Base-by-base conservation (phyloP, 2,797 vertebrate genomes). In the Phrynocephalus vlangalii region DNA sequence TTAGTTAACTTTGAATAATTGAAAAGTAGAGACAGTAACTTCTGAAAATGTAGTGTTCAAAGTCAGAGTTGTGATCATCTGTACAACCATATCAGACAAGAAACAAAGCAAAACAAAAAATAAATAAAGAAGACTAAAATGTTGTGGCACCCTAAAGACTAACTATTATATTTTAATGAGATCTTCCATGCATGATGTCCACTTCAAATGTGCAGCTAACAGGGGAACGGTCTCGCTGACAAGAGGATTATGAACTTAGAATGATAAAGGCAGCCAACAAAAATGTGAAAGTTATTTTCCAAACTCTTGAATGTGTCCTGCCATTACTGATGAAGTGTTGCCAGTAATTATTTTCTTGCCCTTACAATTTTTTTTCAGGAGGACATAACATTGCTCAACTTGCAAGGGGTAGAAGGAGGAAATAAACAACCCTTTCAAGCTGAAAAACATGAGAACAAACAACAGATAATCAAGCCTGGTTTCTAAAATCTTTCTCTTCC, bases 401-500 rank as follows among this genome's bases (percentile, higher is more conserved):
- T 72, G 87, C 6, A 33, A 24, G 77, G 30, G 66, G 77, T 85
- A 79, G 26, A 26, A 6, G 44, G 52, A 89, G 72, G 67, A 67
- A 84, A 91, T 93, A 87, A 44, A 82, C 84, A 78, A 91, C 91
- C 63, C 52, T 92, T 86, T 90, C 92, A 91, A 93, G 77, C 4
- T 33, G 44, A 88, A 83, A 15, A 33, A n/a, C 26, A 78, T 16
- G 11, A 11, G 82, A 13, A 76, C 38, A 50, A 73, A 75, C 10
- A 9, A 85, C 28, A 70, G 72, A 44, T 24, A 5, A 56, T 67
- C 48, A 82, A 82, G 66, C 84, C 87, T 92, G 28, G 1, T 84
- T 92, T 94, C 91, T 89, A 88, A 93, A 92, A 91, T 92, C 44
- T 1, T 66, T 93, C 56, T 52, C 87, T 86, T 95, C 90, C 91